A percentile compares a stretch with the other conserved stretches of the same genome.
Evolutionary conservation across 2,797 vertebrate species (phyloP).

Genomic region (Etheostoma perlongum): DNA sequence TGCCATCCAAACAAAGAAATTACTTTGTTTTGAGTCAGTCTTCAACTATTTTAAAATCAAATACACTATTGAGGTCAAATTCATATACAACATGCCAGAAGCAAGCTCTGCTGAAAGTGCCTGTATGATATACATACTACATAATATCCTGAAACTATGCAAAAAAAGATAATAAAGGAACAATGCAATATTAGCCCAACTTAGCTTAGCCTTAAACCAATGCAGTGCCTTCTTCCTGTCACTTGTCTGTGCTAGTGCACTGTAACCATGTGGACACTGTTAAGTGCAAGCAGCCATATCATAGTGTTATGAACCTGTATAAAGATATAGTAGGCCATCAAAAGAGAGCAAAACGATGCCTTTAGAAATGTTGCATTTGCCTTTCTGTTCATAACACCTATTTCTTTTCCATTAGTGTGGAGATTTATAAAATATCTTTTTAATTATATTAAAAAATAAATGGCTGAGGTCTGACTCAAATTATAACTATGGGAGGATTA

Average conservation of each 20-base stretch:
- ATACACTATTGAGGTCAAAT: neutral
- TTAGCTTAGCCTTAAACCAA: neutral
- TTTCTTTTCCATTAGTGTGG: slow-evolving; percentile 19
- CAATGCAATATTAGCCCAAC: neutral
- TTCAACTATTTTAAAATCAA: neutral
- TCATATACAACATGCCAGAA: neutral
- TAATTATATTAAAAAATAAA: too few relatives aligned
- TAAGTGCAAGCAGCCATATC: slow-evolving; percentile 9
- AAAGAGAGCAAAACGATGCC: slow-evolving; percentile 20
- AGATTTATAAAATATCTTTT: too few relatives aligned
- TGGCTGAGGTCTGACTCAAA: neutral
- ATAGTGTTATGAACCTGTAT: slow-evolving; percentile 40
- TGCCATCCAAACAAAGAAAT: neutral
- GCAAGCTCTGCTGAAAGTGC: neutral
- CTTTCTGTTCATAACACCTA: slow-evolving; percentile 22
- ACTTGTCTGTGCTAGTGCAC: slow-evolving; percentile 75
- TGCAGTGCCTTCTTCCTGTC: slow-evolving; percentile 64
- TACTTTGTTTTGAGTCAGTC: neutral
- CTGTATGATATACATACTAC: neutral
- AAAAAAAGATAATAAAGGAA: neutral
- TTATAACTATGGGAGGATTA: neutral
- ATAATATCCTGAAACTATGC: neutral
- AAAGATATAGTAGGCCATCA: slow-evolving; percentile 23
- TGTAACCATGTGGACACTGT: neutral
- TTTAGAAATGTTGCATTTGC: slow-evolving; percentile 23